Base-by-base conservation (phyloP, 1,140 invertebrate species). In the Pogonomyrmex californicus region DNA sequence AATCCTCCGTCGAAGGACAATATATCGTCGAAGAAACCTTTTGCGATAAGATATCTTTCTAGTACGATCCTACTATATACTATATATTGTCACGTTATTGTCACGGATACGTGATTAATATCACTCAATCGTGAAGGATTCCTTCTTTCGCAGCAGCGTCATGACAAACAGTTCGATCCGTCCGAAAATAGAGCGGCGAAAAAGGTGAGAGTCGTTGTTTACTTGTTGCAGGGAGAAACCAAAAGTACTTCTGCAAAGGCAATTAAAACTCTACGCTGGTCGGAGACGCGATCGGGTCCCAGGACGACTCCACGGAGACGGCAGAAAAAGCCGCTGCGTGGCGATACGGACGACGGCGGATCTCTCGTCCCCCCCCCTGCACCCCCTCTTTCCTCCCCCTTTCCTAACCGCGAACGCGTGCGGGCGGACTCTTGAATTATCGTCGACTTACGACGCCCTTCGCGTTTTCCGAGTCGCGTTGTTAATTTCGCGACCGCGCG, bases 351-450 rank as follows among this genome's bases (percentile, higher is more conserved):
- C 23, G 14, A 12, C 76, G 58, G 23, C 14, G 10, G 65, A 4
- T 41, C 23, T 56, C 14, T 41, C n/a, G 5, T 33, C 17, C 75
- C 33, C 23, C 23, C 4, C 47, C 36, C 56, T 36, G 71, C 76
- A 44, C 3, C 17, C 38, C 33, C 30, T 44, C 2, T 70, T 4
- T 4, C 54, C 17, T 65, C 17, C 7, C 49, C 3, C 30, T 75
- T 17, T 71, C 17, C 60, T 30, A 23, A 73, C 70, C 70, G n/a
- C 41, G 12, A 1, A 47, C 30, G 17, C 54, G 86, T 68, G 73
- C 51, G 65, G 44, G 58, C 60, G 23, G 5, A 49, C 56, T 82
- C 86, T 82, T 86, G 86, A 89, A 88, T 89, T 88, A 86, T 89
- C 75, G 83, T 38, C 56, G 87, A 89, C 79, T 89, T 87, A 87